Conservation (phyloP, 2,888 invertebrate species). For the Tetranychus truncatus region DNA sequence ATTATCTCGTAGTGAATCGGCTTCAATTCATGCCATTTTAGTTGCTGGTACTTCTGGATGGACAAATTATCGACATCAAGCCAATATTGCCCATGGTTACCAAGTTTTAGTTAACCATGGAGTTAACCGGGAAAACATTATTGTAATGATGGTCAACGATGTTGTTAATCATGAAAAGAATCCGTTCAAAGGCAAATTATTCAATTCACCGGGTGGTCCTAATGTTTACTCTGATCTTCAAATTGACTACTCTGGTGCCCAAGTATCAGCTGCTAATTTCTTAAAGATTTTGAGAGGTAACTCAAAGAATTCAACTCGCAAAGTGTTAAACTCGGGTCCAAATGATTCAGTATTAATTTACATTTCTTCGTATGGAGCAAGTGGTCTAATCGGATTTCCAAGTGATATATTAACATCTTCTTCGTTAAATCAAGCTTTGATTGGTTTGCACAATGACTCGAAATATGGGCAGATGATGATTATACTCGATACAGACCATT, state of each 20-base stretch:
- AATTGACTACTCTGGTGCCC: constrained; percentile 39
- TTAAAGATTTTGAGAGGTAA: constrained; percentile 41
- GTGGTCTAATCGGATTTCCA: constrained; percentile 41
- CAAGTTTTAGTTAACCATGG: constrained; percentile 39
- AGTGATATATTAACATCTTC: constrained; percentile 32
- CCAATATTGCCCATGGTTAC: constrained; percentile 43
- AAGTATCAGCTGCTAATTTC: constrained; percentile 41
- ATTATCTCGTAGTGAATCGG: neutral
- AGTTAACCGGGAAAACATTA: constrained; percentile 40
- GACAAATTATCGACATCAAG: constrained; percentile 44
- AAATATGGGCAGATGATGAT: constrained; percentile 39
- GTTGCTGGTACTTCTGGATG: constrained; percentile 36
- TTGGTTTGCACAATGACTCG: constrained; percentile 35
- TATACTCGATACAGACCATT: constrained; percentile 45
- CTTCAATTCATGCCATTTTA: neutral
- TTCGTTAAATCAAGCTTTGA: constrained; percentile 32
- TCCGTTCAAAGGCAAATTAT: constrained; percentile 39
- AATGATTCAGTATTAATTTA: constrained; percentile 43
- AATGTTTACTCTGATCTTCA: constrained; percentile 41
- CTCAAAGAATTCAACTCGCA: constrained; percentile 28
- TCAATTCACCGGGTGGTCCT: constrained; percentile 40
- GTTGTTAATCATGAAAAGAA: constrained; percentile 39
- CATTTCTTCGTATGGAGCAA: constrained; percentile 45
- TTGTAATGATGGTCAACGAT: constrained; percentile 45
- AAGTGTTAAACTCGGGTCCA: constrained; percentile 33